phyloP scores from a whole-genome alignment of 2,888 invertebrate species.

The Sesamia inferens region DNA sequence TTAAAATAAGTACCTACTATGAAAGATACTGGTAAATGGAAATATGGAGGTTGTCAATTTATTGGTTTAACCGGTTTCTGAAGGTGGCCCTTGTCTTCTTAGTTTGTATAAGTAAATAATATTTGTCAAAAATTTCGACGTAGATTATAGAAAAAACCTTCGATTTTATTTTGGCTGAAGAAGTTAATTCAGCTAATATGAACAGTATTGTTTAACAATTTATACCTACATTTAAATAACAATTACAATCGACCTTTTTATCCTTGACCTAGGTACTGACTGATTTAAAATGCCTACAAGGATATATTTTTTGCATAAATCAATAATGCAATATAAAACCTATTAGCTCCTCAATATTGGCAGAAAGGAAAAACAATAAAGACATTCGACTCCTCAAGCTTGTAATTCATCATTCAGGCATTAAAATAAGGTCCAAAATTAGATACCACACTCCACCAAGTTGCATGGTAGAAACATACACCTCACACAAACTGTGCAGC shows the following conservation, averaged over 20 bases:
- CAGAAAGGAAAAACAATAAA: not conserved
- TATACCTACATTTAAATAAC: no score
- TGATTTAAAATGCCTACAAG: not conserved
- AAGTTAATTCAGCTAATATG: no score
- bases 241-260: not conserved
- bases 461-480: conserved; percentile 27
- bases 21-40: conserved; percentile 19
- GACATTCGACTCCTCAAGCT: not conserved
- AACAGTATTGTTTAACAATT: no score
- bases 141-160: no score
- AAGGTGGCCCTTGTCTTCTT: not conserved
- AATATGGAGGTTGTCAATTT: conserved; percentile 17
- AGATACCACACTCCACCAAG: conserved; percentile 10
- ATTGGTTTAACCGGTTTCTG: conserved; percentile 19
- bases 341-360: not conserved
- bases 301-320: not conserved
- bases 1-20: conserved; percentile 41
- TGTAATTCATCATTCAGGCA: not conserved
- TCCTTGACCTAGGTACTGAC: conserved; percentile 1
- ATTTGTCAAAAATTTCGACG: not conserved
- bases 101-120: not conserved
- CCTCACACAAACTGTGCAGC: conserved; percentile 30
- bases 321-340: not conserved
- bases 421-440: conserved; percentile 33
- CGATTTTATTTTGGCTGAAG: no score